Evolutionary conservation across 2,113 vertebrate species (phyloP).

Genomic region (Phyllostomus hastatus): DNA sequence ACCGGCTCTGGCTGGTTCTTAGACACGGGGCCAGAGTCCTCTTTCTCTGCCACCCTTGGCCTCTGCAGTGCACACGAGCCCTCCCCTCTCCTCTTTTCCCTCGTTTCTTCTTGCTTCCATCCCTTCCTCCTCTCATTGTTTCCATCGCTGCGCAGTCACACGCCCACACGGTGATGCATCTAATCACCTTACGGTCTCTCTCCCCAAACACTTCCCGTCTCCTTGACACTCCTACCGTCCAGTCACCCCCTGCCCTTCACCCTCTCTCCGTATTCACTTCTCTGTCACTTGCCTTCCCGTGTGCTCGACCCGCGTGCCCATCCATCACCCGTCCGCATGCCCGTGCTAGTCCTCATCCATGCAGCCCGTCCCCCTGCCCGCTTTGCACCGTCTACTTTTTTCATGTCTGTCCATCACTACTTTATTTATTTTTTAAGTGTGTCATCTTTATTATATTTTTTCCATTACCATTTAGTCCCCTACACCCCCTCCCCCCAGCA

Average conservation of each 20-base stretch:
- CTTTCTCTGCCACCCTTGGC: fast-evolving
- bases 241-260: fast-evolving
- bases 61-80: fast-evolving
- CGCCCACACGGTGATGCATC: fast-evolving
- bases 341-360: fast-evolving
- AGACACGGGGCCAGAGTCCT: background rate
- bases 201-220: fast-evolving
- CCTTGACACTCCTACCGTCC: fast-evolving
- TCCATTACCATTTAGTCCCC: too few species aligned
- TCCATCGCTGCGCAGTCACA: fast-evolving
- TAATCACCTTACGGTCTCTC: fast-evolving
- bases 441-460: too few species aligned
- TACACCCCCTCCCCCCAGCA: too few species aligned
- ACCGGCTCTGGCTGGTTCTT: background rate
- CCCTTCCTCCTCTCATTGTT: background rate
- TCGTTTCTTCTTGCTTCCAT: fast-evolving
- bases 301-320: fast-evolving
- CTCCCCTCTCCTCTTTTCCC: fast-evolving
- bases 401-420: too few species aligned
- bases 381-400: background rate
- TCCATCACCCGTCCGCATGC: too few species aligned
- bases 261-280: fast-evolving
- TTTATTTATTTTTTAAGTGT: too few species aligned
- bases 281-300: background rate
- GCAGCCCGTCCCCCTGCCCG: too few species aligned